Evolutionary conservation across 2,888 invertebrate species (phyloP), one percentile per base, ranked within the genome.

Genomic region (Ametastegia equiseti): DNA sequence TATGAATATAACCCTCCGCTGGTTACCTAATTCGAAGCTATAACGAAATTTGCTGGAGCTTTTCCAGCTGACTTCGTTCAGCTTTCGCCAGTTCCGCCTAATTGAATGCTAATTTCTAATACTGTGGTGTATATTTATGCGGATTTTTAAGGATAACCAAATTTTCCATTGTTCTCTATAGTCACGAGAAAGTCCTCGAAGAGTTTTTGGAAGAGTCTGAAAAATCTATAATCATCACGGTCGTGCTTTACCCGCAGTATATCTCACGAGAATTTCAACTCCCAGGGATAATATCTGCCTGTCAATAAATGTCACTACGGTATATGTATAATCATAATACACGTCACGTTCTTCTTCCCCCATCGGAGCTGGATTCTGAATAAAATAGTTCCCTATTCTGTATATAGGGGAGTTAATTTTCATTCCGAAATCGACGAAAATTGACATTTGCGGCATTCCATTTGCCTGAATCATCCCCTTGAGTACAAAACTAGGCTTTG

Each of bases 281-380:
- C 71, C 11, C 11, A 0, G 50, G 73, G 54, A 36, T 19, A 30
- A 75, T 54, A 27, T 75, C 73, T 75, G 54, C 30, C 50, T 33
- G 73, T 75, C 73, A 75, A 75, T 75, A 75, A 75, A 75, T 36
- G 73, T 75, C 73, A 54, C n/a, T 36, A 39, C 27, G 47, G 23
- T 42, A 45, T 71, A 71, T n/a, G n/a, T n/a, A n/a, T n/a, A n/a
- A n/a, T n/a, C n/a, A 45, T 71, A 71, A 23, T 71, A 23, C 36
- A 27, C 39, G 19, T 39, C 67, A 36, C 19, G 6, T 67, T 67
- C 23, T 67, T 67, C 0, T 39, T 67, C 19, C 67, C 67, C 5
- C 54, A 19, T 4, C 54, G 19, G 19, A 65, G 63, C 13, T n/a
- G 36, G 39, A 39, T 67, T 67, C 36, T 54, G 9, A 23, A 54